Base-by-base conservation (phyloP, 2,888 invertebrate genomes). In the Drymonia ruficornis region DNA sequence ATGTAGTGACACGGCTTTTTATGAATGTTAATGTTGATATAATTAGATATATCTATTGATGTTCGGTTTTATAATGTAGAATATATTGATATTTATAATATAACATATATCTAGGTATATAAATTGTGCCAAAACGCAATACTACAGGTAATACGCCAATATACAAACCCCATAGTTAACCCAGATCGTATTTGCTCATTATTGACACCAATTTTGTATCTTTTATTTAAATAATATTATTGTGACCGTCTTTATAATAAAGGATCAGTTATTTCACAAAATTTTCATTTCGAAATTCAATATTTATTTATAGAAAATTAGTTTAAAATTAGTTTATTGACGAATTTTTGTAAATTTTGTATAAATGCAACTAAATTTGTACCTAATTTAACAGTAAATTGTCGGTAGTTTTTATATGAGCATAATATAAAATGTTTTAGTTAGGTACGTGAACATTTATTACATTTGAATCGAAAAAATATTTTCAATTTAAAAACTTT, bases 121-220 rank as follows among this genome's bases (percentile, higher is more conserved):
- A 56, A 60, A 74, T 63, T 76, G 80, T 90, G 90, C 90, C 90
- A 90, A 91, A 88, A 73, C 74, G 71, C 80, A 83, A 84, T 73
- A 80, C 72, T 88, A 89, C 89, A 89, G 89, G 88, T 81, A 77
- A 73, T 56, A 72, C 74, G 86, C 87, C 86, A 89, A 87, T 80
- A 73, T 70, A 75, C 61, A 75, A 76, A 76, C 76, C 78, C 83
- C 79, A 75, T 59, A 49, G 62, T 57, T 70, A 67, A 60, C 56
- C 52, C 43, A 53, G n/a, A 67, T 65, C 23, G 44, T 56, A 49
- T 70, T 76, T 83, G 86, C 86, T 86, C 84, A 86, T 72, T 57
- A 49, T 44, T 49, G 65, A 83, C 81, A 82, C 78, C 80, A 83
- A 80, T 67, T 70, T 72, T 59, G 61, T 66, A 59, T 19, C 15